Evolutionary conservation across 2,888 invertebrate genomes (phyloP), one percentile per base, ranked within the genome.

Genomic region (Campoplex nolae): DNA sequence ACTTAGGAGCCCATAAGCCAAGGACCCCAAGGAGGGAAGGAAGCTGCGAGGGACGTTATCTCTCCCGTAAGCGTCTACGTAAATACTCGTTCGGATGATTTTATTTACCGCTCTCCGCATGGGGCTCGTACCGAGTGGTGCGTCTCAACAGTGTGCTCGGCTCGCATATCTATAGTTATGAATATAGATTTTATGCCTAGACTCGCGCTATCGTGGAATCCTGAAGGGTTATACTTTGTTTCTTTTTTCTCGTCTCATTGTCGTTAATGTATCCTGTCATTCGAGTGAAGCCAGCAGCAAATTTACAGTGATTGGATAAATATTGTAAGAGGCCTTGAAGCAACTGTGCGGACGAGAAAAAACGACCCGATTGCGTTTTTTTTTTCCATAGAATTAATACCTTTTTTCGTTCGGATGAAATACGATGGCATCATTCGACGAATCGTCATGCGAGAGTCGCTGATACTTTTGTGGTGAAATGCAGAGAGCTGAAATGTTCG

Each of bases 61-160:
- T 89, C 86, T 89, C 84, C 75, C 85, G 88, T 88, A 89, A 89
- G 87, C 86, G 86, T 90, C 88, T 88, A 86, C 89, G 89, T 91
- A 90, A 91, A 90, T 90, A 91, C 91, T 90, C 89, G 86, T 90
- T 91, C 89, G 83, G 88, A 90, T 90, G 90, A 92, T 91, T 92
- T 92, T 92, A 90, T 92, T 92, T 91, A 91, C 89, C 86, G 90
- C 88, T 51, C 82, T 68, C 78, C 81, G 74, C 68, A 81, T 87
- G 84, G 78, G 84, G 74, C 75, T 70, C 74, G 68, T 28, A 68
- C 74, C 58, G 84, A 71, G 82, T 76, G 83, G 80, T 77, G 81
- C 78, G 79, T 62, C 74, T 78, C 70, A 74, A 65, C 45, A 65
- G 70, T 70, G 76, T 75, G 68, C 45, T 67, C 48, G 35, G 28